These are phyloP conservation scores for Dicentrarchus labrax DNA, from an alignment of 2,113 vertebrate genomes.

Conservation along the genomic window DNA sequence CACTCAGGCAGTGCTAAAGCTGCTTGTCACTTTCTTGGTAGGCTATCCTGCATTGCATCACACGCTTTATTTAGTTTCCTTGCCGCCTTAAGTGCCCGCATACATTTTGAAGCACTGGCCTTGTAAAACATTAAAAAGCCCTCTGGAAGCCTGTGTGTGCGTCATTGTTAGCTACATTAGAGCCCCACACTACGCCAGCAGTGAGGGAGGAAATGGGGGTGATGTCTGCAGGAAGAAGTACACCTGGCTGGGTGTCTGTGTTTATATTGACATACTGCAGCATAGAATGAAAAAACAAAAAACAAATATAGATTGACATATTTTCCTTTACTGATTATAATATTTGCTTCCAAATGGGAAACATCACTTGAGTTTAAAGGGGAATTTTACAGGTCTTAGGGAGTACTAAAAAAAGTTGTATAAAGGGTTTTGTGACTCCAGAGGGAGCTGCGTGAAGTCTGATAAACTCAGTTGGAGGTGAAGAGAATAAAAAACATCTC, in stretches of 20 bases:
- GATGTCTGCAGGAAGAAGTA: slow-evolving; percentile 14
- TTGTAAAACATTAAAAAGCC: slow-evolving; percentile 78
- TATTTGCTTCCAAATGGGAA: not conserved
- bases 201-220: slow-evolving; percentile 2
- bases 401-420: not conserved
- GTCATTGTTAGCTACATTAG: slow-evolving; percentile 62
- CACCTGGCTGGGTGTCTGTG: slow-evolving; percentile 3
- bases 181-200: slow-evolving; percentile 33
- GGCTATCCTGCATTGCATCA: slow-evolving; percentile 68
- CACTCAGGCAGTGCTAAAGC: slow-evolving; percentile 58
- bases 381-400: no score
- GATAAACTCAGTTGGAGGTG: no score
- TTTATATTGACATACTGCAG: not conserved
- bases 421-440: not conserved
- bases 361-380: no score
- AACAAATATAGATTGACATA: not conserved
- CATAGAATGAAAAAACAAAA: no score
- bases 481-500: no score
- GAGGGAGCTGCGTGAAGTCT: no score
- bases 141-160: slow-evolving; percentile 51
- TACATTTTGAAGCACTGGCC: slow-evolving; percentile 67
- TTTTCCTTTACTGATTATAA: not conserved
- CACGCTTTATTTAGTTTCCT: slow-evolving; percentile 77
- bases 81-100: slow-evolving; percentile 64
- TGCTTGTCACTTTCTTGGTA: slow-evolving; percentile 62